Base-by-base conservation (phyloP, 2,797 vertebrate genomes). In the Eupleurogrammus muticus region DNA sequence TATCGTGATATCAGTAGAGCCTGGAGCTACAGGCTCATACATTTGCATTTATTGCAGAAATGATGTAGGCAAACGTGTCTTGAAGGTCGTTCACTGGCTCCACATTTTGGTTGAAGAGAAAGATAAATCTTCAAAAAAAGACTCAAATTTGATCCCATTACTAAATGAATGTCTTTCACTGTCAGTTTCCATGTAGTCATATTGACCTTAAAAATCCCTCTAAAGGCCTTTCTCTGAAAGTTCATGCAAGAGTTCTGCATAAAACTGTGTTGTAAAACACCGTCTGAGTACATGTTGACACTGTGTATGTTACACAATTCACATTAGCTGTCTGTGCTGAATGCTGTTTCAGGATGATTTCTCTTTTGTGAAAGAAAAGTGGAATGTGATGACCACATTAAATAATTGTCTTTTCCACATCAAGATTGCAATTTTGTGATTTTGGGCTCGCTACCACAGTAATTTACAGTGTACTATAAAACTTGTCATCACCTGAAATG, bases 251-350 rank as follows among this genome's bases (percentile, higher is more conserved):
- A 2, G 23, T 13, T 34, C 5, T 32, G 11, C 8, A 2, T 0
- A 2, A 11, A 16, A 1, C 23, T 44, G 2, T 42, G 16, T 75
- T 46, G 34, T n/a, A 19, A 60, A 60, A 66, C 10, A 6, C 1
- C 16, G 16, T 19, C 1, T 2, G 0, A 4, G 16, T 23, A 1
- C 3, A 4, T 9, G 1, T 23, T 5, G 0, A 16, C 28, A n/a
- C 23, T 9, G 19, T 71, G 28, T n/a, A 61, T 34, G 23, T n/a
- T 10, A 16, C 28, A 28, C 6, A 6, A 28, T 3, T 28, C 28
- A 3, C 28, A 3, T 28, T 3, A 28, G 12, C 14, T 40, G 38
- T 42, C 38, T 16, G 13, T 1, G 14, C 38, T 16, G 38, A 40
- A 40, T 14, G 38, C 38, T 11, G 35, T 36, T 36, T 36, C 12